These are phyloP conservation scores for Mesocricetus auratus DNA, from an alignment of 2,113 vertebrate species.

Conservation along the genomic window DNA sequence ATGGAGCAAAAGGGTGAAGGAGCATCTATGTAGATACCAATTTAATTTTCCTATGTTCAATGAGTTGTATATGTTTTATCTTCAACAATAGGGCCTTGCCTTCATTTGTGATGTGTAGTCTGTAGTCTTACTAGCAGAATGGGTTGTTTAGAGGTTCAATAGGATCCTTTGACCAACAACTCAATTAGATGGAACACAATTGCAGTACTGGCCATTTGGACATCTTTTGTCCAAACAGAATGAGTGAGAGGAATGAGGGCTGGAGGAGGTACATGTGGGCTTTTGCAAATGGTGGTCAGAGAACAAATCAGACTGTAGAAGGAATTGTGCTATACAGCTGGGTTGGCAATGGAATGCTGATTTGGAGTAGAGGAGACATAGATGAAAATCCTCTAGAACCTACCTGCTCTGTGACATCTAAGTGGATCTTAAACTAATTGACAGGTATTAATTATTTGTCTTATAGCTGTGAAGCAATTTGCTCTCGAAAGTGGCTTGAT, in stretches of 20 bases:
- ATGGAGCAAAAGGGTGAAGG: background rate
- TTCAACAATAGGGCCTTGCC: background rate
- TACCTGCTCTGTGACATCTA: too few relatives aligned
- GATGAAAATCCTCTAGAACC: too few relatives aligned
- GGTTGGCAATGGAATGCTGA: too few relatives aligned
- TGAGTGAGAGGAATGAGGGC: too few relatives aligned
- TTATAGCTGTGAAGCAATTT: background rate
- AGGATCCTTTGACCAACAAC: background rate
- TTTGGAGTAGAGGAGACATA: too few relatives aligned
- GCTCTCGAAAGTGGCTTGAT: background rate
- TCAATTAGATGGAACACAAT: background rate
- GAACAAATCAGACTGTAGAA: too few relatives aligned
- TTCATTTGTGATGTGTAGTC: background rate
- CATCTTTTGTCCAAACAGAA: too few relatives aligned
- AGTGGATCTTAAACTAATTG: too few relatives aligned
- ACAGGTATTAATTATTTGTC: background rate
- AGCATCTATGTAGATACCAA: background rate
- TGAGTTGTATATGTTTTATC: background rate
- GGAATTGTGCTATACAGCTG: too few relatives aligned
- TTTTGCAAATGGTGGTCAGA: too few relatives aligned
- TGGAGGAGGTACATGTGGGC: too few relatives aligned
- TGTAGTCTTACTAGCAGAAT: background rate
- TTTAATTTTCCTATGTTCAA: background rate
- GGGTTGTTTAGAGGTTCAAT: background rate
- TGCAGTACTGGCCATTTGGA: background rate